Base-by-base conservation (phyloP, 1,140 invertebrate species). In the Drosophila ironensis region DNA sequence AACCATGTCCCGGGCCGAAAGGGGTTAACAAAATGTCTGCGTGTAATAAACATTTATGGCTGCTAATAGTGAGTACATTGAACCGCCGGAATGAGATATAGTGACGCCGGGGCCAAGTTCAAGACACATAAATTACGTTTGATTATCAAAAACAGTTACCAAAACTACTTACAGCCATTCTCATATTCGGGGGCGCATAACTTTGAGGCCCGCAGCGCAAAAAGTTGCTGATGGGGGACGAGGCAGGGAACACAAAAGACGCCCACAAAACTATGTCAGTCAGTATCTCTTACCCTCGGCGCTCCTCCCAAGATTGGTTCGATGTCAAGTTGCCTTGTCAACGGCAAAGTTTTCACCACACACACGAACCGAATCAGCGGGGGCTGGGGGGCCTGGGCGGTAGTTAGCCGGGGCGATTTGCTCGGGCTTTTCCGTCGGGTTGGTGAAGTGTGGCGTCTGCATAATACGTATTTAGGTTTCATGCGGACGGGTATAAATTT, bases 91-190 rank as follows among this genome's bases (percentile, higher is more conserved):
- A 28, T 17, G 41, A 48, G 57, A 28, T 59, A 38, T 59, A 38
- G 12, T 22, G 24, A 12, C 5, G 25, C 8, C 12, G 25, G 27
- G 52, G 42, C 44, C 74, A 73, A 78, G 52, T 78, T 72, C 69
- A 53, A 63, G 57, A 41, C 63, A 56, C 59, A 80, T 80, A 74
- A 80, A 80, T 80, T 66, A 74, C 70, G 60, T 80, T 74, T 69
- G 72, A 80, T 80, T 80, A 80, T 80, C 75, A 80, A 80, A 80
- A 74, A 66, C 75, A 74, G 75, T 73, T 80, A 74, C 64, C 59
- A 52, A 74, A 80, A 74, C 75, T 80, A 80, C 74, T 76, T 72
- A 78, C 56, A 78, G 57, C 59, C 41, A 40, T 63, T 63, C 59
- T 63, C 59, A 47, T 63, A 63, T 57, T 38, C 45, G 24, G 37